These are phyloP conservation scores for Clanis bilineata DNA, from an alignment of 2,888 invertebrate genomes.

Conservation along the genomic window DNA sequence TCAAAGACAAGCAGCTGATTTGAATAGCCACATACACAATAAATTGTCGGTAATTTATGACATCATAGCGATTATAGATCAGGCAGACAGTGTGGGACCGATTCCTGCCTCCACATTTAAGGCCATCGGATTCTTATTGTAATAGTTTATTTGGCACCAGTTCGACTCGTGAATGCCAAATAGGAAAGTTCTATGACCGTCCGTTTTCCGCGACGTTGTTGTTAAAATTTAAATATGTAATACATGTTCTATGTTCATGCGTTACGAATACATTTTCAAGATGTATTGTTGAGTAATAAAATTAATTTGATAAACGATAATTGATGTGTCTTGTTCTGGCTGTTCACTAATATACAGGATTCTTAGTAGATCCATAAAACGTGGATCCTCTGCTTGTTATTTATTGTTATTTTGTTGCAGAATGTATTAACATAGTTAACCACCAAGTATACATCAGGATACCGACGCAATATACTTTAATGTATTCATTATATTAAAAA, in stretches of 20 bases:
- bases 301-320: conserved; percentile 37
- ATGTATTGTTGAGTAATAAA: conserved; percentile 36
- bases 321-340: too few relatives aligned
- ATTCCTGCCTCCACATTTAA: conserved; percentile 50
- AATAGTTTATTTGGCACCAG: conserved; percentile 75
- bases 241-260: conserved; percentile 32
- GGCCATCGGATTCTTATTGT: conserved; percentile 70
- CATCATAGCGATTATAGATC: conserved; percentile 57
- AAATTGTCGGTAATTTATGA: conserved; percentile 48
- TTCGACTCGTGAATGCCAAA: conserved; percentile 70
- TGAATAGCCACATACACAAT: conserved; percentile 27
- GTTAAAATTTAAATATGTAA: conserved; percentile 46
- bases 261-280: conserved; percentile 39
- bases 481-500: too few relatives aligned
- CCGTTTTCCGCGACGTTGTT: conserved; percentile 33
- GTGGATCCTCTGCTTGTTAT: not conserved
- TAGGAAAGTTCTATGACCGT: conserved; percentile 73
- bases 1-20: conserved; percentile 20
- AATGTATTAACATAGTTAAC: not conserved
- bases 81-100: conserved; percentile 74
- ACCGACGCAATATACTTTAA: not conserved
- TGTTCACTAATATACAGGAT: not conserved
- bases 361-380: not conserved
- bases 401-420: not conserved
- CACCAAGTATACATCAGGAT: not conserved